Base-by-base conservation (phyloP, 2,113 vertebrate genomes). In the Cinclus cinclus region DNA sequence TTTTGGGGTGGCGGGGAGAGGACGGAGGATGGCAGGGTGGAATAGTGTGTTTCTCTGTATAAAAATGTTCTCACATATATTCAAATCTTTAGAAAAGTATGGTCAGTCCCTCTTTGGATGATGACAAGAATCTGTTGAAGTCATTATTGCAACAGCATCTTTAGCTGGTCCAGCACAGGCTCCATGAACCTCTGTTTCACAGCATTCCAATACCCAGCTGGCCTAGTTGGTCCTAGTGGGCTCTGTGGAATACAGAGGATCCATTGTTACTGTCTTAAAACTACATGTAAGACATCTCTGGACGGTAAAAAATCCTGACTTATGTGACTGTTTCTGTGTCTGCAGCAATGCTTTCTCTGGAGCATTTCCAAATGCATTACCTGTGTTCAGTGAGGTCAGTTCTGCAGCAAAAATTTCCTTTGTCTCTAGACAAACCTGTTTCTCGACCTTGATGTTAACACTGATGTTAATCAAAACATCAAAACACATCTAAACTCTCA, bases 221-320 rank as follows among this genome's bases (percentile, higher is more conserved):
- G 4, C 9, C 42, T 42, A 37, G 5, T 37, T 47, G 27, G 15
- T 73, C 20, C 25, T 9, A 7, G 20, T 0, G 0, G 20, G 6
- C 7, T 58, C 9, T 30, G 14, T 20, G 28, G 14, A 77, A 63
- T 21, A 46, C 28, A 37, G 14, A 39, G 42, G 33, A 41, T 65
- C 20, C 21, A 39, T 39, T 5, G 0, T 42, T 64, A 69, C 2
- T n/a, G 10, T n/a, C 47, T 89, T 73, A 58, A 89, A 86, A 44
- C 23, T n/a, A n/a, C 44, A 58, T n/a, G 17, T 16, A 86, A n/a
- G 63, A 55, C 7, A 41, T n/a, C 11, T 41, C 28, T 63, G 18
- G 35, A 47, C 20, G 63, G 25, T 56, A 62, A 31, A 88, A 58
- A 60, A 4, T 15, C 14, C 24, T 55, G 41, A 71, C 25, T 16